Conservation (phyloP, 2,888 invertebrate genomes). For the Tricholauxania praeusta region DNA sequence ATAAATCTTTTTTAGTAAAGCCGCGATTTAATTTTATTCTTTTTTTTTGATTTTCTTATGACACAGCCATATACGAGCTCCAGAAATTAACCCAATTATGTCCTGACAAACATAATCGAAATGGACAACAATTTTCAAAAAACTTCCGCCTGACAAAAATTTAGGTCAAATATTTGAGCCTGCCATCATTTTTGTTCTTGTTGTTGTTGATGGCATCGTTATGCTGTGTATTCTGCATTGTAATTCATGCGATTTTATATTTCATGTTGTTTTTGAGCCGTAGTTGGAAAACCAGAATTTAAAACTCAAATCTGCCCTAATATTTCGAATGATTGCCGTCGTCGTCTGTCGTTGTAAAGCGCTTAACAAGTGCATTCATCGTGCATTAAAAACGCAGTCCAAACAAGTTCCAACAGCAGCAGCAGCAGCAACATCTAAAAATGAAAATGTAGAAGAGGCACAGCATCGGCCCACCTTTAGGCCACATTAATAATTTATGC, state of each 20-base stretch:
- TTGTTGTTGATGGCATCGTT: neutral
- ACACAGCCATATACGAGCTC: neutral
- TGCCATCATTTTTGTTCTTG: neutral
- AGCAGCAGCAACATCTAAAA: slow-evolving; percentile 2
- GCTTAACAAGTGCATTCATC: slow-evolving; percentile 32
- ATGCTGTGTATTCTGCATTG: neutral
- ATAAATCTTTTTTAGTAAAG: too few relatives aligned
- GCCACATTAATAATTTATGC: slow-evolving; percentile 29
- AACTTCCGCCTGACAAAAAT: slow-evolving; percentile 30
- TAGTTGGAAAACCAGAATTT: slow-evolving; percentile 23
- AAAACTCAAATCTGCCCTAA: slow-evolving; percentile 23
- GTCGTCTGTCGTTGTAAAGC: neutral
- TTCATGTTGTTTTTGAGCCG: neutral
- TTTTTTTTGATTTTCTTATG: neutral
- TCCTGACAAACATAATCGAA: slow-evolving; percentile 27
- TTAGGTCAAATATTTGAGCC: slow-evolving; percentile 24
- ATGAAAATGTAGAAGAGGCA: too few relatives aligned
- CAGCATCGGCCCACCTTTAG: slow-evolving; percentile 26
- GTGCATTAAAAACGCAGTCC: slow-evolving; percentile 16
- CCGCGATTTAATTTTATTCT: neutral
- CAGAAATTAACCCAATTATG: slow-evolving; percentile 33
- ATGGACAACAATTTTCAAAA: slow-evolving; percentile 24
- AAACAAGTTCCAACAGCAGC: slow-evolving; percentile 28
- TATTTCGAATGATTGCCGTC: slow-evolving; percentile 26
- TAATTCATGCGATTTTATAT: neutral